These are phyloP conservation scores for Apamea epomidion DNA, from an alignment of 2,888 invertebrate species.

Conservation along the genomic window DNA sequence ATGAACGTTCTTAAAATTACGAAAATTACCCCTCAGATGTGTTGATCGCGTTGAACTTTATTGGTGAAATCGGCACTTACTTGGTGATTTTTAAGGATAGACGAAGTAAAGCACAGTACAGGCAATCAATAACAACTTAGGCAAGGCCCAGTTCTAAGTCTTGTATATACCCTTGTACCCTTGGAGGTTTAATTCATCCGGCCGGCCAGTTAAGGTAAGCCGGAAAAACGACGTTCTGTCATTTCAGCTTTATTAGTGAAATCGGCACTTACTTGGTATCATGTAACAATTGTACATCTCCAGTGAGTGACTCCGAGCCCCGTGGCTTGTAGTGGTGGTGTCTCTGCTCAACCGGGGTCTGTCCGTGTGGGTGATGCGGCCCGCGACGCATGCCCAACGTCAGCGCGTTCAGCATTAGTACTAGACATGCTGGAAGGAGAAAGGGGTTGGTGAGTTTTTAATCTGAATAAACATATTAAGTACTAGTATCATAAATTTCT, in stretches of 20 bases:
- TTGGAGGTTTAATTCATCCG: background rate
- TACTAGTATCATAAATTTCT: background rate
- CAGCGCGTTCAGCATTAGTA: conserved; percentile 75
- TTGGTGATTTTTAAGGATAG: background rate
- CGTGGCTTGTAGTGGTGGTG: conserved; percentile 91
- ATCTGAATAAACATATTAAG: too few relatives aligned
- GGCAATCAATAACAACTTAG: background rate
- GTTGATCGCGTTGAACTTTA: too few relatives aligned
- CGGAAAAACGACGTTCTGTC: rapidly evolving
- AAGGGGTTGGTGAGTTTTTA: background rate
- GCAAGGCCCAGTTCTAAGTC: background rate
- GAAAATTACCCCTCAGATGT: too few relatives aligned
- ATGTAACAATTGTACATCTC: conserved; percentile 93
- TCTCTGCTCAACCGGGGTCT: conserved; percentile 79
- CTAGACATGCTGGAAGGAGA: conserved; percentile 76
- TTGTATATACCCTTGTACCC: background rate
- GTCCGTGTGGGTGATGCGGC: conserved; percentile 86
- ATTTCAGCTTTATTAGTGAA: background rate
- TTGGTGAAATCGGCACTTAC: too few relatives aligned
- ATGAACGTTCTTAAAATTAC: too few relatives aligned
- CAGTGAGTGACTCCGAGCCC: conserved; percentile 91
- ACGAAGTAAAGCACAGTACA: too few relatives aligned
- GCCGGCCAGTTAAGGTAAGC: conserved; percentile 1
- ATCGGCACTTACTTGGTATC: conserved; percentile 92
- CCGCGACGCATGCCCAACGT: conserved; percentile 79